A percentile compares a stretch with the other conserved stretches of the same genome.
Conservation (phyloP, 2,113 vertebrate genomes). For the Labrus mixtus region DNA sequence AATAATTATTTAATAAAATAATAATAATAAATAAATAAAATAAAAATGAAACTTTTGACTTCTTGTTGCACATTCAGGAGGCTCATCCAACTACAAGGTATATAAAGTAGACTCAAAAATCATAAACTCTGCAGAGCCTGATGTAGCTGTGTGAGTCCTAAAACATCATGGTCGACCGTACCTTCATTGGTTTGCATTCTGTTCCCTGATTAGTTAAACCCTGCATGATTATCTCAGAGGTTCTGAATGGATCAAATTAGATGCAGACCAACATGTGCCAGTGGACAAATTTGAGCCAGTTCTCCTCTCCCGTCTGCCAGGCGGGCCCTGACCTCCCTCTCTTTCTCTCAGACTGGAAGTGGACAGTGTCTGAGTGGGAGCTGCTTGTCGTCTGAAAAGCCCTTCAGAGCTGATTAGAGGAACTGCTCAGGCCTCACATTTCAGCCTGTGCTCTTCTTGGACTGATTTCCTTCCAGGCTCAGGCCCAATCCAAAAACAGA, state of each 20-base stretch:
- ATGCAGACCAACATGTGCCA: slow-evolving; percentile 35
- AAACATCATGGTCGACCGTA: not conserved
- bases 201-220: not conserved
- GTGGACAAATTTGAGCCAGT: slow-evolving; percentile 12
- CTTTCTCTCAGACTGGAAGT: slow-evolving; percentile 15
- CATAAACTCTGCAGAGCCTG: no score
- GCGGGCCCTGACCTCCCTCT: slow-evolving; percentile 17
- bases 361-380: slow-evolving; percentile 27
- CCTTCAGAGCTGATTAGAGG: slow-evolving; percentile 24
- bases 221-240: slow-evolving; percentile 26
- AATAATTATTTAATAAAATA: no score
- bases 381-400: slow-evolving; percentile 23
- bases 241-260: slow-evolving; percentile 22
- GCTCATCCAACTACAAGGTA: no score
- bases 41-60: no score
- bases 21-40: no score
- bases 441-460: slow-evolving; percentile 19
- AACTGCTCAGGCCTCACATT: slow-evolving; percentile 19
- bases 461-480: not conserved
- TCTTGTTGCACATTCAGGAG: no score
- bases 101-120: no score
- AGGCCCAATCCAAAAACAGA: not conserved
- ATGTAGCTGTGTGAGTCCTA: not conserved
- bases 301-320: slow-evolving; percentile 33
- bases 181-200: not conserved